Percentiles rank a stretch among this genome's conserved stretches.
Conservation (phyloP, 2,888 invertebrate genomes). For the Ichneumoninae sp. region DNA sequence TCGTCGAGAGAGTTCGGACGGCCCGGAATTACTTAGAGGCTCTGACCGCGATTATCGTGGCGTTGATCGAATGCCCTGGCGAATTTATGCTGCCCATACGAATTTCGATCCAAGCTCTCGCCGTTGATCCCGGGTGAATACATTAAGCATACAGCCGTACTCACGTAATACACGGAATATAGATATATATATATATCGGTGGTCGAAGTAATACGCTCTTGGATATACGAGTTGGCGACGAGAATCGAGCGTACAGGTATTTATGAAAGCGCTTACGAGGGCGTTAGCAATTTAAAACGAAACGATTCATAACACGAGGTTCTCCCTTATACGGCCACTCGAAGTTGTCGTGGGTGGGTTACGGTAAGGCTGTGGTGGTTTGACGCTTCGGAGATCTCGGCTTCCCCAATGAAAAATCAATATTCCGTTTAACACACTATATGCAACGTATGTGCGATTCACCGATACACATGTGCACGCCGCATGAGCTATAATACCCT, state of each 20-base stretch:
- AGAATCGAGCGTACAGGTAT: slow-evolving; percentile 34
- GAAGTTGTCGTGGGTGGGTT: slow-evolving; percentile 53
- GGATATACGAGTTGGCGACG: slow-evolving; percentile 26
- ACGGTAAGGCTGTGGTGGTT: slow-evolving; percentile 16
- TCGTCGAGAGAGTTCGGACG: not conserved
- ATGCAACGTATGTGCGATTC: slow-evolving; percentile 38
- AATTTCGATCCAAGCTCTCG: slow-evolving; percentile 24
- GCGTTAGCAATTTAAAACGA: slow-evolving; percentile 63
- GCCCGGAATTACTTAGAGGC: slow-evolving; percentile 16
- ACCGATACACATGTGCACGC: slow-evolving; percentile 6
- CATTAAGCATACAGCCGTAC: not conserved
- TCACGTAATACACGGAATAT: not conserved
- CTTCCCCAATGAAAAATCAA: slow-evolving; percentile 62
- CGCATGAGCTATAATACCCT: not conserved
- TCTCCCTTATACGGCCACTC: slow-evolving; percentile 53
- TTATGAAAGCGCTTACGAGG: slow-evolving; percentile 63
- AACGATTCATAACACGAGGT: slow-evolving; percentile 42
- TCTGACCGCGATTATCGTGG: slow-evolving; percentile 35
- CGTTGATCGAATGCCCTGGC: slow-evolving; percentile 26
- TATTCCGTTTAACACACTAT: slow-evolving; percentile 54
- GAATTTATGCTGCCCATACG: slow-evolving; percentile 33
- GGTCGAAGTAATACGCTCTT: not conserved
- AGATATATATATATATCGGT: not conserved
- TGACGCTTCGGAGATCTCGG: slow-evolving; percentile 34
- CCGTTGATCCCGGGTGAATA: slow-evolving; percentile 1